A percentile compares a stretch with the other conserved stretches of the same genome.
Evolutionary conservation across 1,140 invertebrate species (phyloP).

Genomic region (Zaprionus kolodkinae): DNA sequence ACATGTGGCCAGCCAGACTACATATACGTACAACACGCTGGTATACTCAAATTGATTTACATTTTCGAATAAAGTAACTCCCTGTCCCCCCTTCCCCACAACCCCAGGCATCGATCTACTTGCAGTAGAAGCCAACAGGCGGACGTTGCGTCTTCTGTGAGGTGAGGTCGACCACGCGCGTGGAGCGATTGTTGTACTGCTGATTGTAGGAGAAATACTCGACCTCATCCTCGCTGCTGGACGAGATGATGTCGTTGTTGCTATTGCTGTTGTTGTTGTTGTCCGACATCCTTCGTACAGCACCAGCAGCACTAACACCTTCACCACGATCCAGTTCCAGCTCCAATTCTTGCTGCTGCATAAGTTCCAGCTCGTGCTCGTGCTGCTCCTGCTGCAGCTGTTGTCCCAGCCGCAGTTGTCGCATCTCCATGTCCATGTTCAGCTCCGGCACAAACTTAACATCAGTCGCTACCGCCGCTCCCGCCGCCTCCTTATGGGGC

Average conservation of each 20-base stretch:
- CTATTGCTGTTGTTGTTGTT: neutral
- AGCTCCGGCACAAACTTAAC: neutral
- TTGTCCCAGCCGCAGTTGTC: neutral
- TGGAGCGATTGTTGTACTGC: neutral
- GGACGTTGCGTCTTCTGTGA: neutral
- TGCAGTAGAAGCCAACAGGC: slow-evolving; percentile 17
- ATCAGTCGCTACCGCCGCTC: too few species aligned
- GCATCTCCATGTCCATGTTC: neutral
- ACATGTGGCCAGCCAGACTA: slow-evolving; percentile 2
- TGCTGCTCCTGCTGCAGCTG: neutral
- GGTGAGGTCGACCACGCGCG: neutral
- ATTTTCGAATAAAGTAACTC: neutral
- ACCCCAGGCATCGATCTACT: neutral
- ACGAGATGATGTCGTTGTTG: neutral
- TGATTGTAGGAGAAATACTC: neutral
- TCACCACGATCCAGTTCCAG: neutral
- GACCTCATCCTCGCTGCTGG: neutral
- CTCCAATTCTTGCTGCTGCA: neutral
- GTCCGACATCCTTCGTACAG: neutral
- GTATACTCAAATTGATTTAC: neutral
- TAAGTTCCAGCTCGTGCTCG: neutral
- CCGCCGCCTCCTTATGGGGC: neutral
- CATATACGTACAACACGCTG: too few species aligned
- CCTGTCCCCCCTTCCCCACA: neutral
- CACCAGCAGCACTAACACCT: too few species aligned